These are phyloP conservation scores for Toxotes chatareus DNA, from an alignment of 2,113 vertebrate genomes.

Conservation along the genomic window DNA sequence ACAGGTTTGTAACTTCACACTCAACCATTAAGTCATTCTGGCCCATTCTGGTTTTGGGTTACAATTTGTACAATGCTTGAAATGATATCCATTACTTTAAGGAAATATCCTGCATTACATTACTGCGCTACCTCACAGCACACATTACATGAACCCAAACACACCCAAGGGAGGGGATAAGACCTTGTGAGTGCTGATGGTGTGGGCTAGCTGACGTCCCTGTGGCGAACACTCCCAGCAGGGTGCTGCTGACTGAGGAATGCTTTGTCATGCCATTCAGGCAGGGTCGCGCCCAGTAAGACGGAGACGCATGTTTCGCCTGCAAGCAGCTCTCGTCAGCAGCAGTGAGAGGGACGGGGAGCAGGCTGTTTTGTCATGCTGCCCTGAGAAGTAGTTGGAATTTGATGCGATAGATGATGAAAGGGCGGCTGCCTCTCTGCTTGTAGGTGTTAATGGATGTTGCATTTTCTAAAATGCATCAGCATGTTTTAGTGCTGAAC, in stretches of 20 bases:
- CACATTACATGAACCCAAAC: slow-evolving; percentile 1
- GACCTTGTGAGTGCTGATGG: too few species aligned
- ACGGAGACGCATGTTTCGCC: slow-evolving; percentile 2
- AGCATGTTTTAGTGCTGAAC: slow-evolving; percentile 1
- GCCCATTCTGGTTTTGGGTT: too few species aligned
- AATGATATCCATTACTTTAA: background rate
- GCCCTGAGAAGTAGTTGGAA: slow-evolving; percentile 20
- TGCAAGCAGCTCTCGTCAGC: slow-evolving; percentile 38
- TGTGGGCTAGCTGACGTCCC: background rate
- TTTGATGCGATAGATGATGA: slow-evolving; percentile 44
- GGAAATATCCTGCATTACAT: background rate
- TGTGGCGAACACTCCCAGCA: slow-evolving; percentile 20
- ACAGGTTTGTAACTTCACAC: too few species aligned
- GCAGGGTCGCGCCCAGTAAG: slow-evolving; percentile 27
- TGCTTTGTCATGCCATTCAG: slow-evolving; percentile 50
- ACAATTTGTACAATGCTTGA: background rate
- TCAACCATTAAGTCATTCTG: too few species aligned
- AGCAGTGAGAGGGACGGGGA: background rate
- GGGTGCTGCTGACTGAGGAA: slow-evolving; percentile 44
- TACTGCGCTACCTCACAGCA: background rate
- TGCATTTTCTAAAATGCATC: slow-evolving; percentile 18
- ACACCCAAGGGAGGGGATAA: background rate
- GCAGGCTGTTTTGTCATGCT: slow-evolving; percentile 28
- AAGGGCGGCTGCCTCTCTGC: slow-evolving; percentile 16
- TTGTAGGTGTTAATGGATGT: slow-evolving; percentile 11